Evolutionary conservation across 2,888 invertebrate genomes (phyloP), one percentile per base, ranked within the genome.

Genomic region (Phorcus lineatus): DNA sequence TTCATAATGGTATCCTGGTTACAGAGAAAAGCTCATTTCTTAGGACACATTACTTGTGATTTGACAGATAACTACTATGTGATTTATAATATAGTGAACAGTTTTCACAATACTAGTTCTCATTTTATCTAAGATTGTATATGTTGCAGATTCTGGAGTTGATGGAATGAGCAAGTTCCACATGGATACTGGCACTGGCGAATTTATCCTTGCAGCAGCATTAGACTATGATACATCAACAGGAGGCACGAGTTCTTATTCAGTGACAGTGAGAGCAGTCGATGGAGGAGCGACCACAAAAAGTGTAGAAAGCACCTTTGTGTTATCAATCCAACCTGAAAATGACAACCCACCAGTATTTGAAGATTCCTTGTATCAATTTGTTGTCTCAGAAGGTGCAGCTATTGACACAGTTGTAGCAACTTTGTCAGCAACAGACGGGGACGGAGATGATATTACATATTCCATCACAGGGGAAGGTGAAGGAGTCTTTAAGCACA

Each of bases 321-420:
- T 28, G 24, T 28, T 76, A 31, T 36, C 55, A 24, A 11, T 76
- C 16, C 2, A 28, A 17, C 28, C 53, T 19, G 54, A 36, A 53
- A 76, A 76, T 31, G 76, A 76, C 55, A 76, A 76, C 28, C 31
- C 76, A 11, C 76, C 76, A 2, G 24, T 54, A 16, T 55, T 76
- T 76, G 40, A 28, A 31, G 19, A 54, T n/a, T 55, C 54, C 9
- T 24, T 22, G 11, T 28, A 17, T 24, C 28, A 31, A 17, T 24
- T 19, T 24, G 76, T 24, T 31, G 17, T 76, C 19, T 16, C 76
- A 55, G 76, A 76, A 76, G 16, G 31, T 31, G 31, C 31, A 28
- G 9, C 55, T 22, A 31, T 54, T 4, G 55, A 31, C 22, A 54
- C 24, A n/a, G 55, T 54, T 13, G 36, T 76, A 17, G 28, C 28